These are phyloP conservation scores for Clarias laeviceps DNA, from an alignment of 2,797 vertebrate genomes.

Conservation along the genomic window DNA sequence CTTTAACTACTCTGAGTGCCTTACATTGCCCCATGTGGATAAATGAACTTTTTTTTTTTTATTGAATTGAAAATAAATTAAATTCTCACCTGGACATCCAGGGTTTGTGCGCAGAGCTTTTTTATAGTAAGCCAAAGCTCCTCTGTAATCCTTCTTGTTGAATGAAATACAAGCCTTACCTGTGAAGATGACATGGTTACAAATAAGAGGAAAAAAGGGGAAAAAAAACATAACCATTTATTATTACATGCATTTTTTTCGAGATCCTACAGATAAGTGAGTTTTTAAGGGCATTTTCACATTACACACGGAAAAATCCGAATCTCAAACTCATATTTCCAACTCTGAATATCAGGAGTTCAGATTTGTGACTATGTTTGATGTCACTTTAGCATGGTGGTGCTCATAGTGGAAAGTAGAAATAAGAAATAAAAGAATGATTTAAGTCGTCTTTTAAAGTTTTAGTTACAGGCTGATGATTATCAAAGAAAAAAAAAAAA, in stretches of 20 bases:
- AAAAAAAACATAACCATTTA: background rate
- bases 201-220: conserved; percentile 13
- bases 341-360: no score
- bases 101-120: conserved; percentile 97
- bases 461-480: background rate
- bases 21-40: no score
- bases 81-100: conserved; percentile 89
- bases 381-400: background rate
- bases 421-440: background rate
- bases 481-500: no score
- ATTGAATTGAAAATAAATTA: background rate
- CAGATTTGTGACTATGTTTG: no score
- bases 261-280: background rate
- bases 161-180: conserved; percentile 99
- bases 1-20: no score
- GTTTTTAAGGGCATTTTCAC: background rate
- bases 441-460: no score
- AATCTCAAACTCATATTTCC: no score
- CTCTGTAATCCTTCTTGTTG: conserved; percentile 98
- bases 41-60: no score
- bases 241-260: background rate
- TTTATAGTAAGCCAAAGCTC: conserved; percentile 97
- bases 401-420: background rate
- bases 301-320: no score
- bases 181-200: conserved; percentile 58